Conservation (phyloP, 2,113 vertebrate genomes). For the Rana temporaria region DNA sequence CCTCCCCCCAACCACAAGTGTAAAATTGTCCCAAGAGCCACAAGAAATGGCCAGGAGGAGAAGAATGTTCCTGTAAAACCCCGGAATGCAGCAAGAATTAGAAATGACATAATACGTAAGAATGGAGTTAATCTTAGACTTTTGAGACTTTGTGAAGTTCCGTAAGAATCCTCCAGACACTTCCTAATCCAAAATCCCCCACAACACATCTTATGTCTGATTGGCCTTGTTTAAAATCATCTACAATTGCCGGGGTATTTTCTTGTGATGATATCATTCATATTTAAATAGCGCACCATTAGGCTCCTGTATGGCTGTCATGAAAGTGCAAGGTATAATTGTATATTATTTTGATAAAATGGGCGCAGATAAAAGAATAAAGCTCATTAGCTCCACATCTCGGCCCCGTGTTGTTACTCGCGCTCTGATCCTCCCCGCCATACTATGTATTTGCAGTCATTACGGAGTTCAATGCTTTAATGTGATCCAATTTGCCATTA, state of each 20-base stretch:
- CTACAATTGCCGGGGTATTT: constrained; percentile 69
- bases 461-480: constrained; percentile 76
- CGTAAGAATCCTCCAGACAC: not conserved
- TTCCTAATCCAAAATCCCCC: constrained; percentile 51
- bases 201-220: constrained; percentile 47
- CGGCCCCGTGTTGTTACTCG: constrained; percentile 75
- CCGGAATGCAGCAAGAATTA: not conserved
- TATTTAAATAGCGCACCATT: constrained; percentile 80
- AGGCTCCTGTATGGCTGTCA: constrained; percentile 69
- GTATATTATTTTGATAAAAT: constrained; percentile 79
- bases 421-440: constrained; percentile 70
- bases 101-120: not conserved
- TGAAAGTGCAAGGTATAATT: constrained; percentile 78
- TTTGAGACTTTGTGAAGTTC: constrained; percentile 20
- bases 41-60: too few species aligned
- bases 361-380: constrained; percentile 77
- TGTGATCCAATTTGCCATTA: constrained; percentile 76
- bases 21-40: too few species aligned
- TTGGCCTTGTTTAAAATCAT: constrained; percentile 63
- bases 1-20: too few species aligned
- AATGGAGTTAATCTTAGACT: not conserved
- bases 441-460: constrained; percentile 70
- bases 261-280: constrained; percentile 72
- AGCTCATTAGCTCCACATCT: constrained; percentile 77
- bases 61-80: too few species aligned